phyloP scores from a whole-genome alignment of 2,888 invertebrate species.

The Aphidoletes aphidimyza region DNA sequence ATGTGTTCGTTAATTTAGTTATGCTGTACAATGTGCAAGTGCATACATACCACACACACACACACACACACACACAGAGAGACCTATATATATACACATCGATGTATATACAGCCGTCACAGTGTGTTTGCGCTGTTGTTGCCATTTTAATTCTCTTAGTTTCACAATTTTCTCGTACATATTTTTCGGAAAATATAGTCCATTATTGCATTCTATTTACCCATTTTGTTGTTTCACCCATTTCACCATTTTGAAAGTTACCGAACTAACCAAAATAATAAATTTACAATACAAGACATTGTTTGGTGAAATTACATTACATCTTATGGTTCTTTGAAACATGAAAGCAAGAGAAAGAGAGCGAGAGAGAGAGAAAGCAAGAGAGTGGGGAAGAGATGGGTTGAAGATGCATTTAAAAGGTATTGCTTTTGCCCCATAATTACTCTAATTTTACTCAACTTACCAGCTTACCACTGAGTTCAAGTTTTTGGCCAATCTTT shows the following conservation, averaged over 20 bases:
- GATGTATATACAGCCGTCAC: background rate
- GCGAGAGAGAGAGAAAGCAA: background rate
- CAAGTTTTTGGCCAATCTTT: background rate
- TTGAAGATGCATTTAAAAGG: slow-evolving; percentile 1
- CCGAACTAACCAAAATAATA: slow-evolving; percentile 22
- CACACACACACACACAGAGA: background rate
- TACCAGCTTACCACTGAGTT: background rate
- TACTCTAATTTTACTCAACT: background rate
- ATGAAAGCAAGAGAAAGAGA: background rate
- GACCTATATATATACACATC: background rate
- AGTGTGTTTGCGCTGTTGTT: background rate
- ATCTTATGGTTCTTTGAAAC: background rate
- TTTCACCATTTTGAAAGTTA: background rate
- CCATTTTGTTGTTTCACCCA: background rate
- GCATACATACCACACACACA: background rate
- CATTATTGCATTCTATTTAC: background rate
- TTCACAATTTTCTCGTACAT: background rate
- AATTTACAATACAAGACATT: background rate
- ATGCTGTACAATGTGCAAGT: too few species aligned
- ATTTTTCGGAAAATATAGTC: background rate
- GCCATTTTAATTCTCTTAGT: background rate
- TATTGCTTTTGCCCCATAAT: slow-evolving; percentile 20
- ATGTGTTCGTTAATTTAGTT: slow-evolving; percentile 47
- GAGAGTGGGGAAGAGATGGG: background rate
- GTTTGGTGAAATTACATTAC: background rate